A percentile compares a stretch with the other conserved stretches of the same genome.
phyloP scores from a whole-genome alignment of 2,113 vertebrate genomes.

The Salvelinus sp. region DNA sequence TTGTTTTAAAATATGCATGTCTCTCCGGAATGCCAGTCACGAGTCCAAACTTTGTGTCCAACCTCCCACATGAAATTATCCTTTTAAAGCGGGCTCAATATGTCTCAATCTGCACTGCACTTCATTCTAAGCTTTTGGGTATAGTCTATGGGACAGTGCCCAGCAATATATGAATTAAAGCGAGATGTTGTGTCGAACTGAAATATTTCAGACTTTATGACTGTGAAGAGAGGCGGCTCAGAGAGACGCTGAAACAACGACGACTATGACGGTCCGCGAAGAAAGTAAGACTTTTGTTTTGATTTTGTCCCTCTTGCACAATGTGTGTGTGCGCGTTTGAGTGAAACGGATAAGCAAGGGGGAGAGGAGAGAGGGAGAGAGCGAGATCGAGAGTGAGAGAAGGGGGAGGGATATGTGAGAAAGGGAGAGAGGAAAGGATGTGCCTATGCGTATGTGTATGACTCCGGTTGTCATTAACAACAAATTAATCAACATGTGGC shows the following conservation, averaged over 20 bases:
- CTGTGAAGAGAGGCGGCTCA: constrained; percentile 75
- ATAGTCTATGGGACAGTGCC: constrained; percentile 73
- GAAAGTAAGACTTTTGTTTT: constrained; percentile 80
- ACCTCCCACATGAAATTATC: constrained; percentile 99
- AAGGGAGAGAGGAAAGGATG: constrained; percentile 23
- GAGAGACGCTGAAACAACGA: constrained; percentile 73
- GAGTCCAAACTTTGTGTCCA: constrained; percentile 99
- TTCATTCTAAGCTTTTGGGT: constrained; percentile 87
- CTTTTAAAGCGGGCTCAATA: constrained; percentile 97
- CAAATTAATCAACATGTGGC: constrained; percentile 78
- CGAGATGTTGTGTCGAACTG: constrained; percentile 67
- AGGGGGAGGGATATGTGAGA: constrained; percentile 29
- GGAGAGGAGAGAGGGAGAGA: constrained; percentile 4
- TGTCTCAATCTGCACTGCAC: constrained; percentile 95
- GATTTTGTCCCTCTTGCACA: constrained; percentile 50
- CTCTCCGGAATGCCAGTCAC: constrained; percentile 99
- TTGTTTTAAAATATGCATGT: constrained; percentile 99
- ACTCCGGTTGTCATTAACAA: constrained; percentile 73
- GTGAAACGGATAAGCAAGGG: constrained; percentile 34
- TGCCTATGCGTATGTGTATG: constrained; percentile 39
- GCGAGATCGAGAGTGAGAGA: constrained; percentile 21
- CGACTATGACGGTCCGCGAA: constrained; percentile 74
- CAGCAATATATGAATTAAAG: constrained; percentile 74
- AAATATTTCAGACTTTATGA: constrained; percentile 64
- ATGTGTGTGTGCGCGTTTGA: constrained; percentile 36